Evolutionary conservation across 2,888 invertebrate genomes (phyloP).

Genomic region (Kryphioiulus occultus): DNA sequence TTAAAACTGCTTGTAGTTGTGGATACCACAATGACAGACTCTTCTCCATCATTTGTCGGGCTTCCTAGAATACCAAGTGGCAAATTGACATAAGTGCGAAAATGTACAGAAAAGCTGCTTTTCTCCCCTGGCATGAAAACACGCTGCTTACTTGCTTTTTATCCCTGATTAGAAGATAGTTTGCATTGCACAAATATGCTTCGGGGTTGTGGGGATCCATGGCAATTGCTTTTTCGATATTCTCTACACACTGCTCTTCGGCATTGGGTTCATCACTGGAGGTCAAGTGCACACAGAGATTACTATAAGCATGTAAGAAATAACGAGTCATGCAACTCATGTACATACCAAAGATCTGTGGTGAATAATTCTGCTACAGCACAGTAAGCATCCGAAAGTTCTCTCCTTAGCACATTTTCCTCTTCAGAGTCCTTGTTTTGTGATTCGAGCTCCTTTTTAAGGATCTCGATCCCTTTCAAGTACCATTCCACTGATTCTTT

Average conservation of each 20-base stretch:
- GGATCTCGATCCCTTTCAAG: conserved; percentile 63
- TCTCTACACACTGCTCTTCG: conserved; percentile 61
- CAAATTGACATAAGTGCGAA: too few species aligned
- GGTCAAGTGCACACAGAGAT: background rate
- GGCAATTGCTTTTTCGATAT: conserved; percentile 61
- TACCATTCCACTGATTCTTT: conserved; percentile 62
- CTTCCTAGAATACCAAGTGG: conserved; percentile 57
- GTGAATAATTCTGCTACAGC: conserved; percentile 64
- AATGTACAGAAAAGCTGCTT: too few species aligned
- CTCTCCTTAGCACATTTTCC: background rate
- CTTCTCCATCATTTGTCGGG: conserved; percentile 59
- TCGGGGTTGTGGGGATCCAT: conserved; percentile 62
- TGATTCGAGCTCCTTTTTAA: conserved; percentile 57
- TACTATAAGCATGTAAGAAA: background rate
- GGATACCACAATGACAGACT: conserved; percentile 64
- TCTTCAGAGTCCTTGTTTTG: background rate
- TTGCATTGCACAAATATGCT: conserved; percentile 62
- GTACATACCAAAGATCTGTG: conserved; percentile 63
- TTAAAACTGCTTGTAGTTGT: conserved; percentile 55
- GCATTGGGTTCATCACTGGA: conserved; percentile 62
- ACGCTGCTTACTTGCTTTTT: conserved; percentile 58
- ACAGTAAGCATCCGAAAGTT: conserved; percentile 63
- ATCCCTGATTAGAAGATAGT: conserved; percentile 61
- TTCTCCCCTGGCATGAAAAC: background rate
- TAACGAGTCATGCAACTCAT: background rate